phyloP scores from a whole-genome alignment of 1,140 invertebrate species.

The Bombus soroeensis region DNA sequence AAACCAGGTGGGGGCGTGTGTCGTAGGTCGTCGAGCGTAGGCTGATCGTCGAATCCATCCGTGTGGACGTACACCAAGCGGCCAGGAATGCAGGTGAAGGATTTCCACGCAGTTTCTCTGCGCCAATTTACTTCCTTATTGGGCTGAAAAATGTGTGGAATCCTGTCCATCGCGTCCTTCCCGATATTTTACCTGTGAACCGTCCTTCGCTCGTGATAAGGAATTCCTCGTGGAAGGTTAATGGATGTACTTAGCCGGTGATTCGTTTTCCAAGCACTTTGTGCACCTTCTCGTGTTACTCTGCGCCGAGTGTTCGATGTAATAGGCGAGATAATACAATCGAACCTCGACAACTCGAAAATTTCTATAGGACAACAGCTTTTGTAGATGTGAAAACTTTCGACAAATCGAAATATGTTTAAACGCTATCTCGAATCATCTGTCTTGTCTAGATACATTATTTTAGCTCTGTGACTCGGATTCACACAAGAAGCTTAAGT shows the following conservation, averaged over 20 bases:
- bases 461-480: too few relatives aligned
- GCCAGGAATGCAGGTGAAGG: conserved; percentile 48
- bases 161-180: conserved; percentile 35
- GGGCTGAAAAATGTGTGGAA: conserved; percentile 15
- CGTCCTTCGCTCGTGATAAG: conserved; percentile 47
- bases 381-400: too few relatives aligned
- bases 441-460: too few relatives aligned
- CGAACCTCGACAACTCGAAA: too few relatives aligned
- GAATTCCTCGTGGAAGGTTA: conserved; percentile 29
- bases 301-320: not conserved
- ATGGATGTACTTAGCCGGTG: conserved; percentile 8
- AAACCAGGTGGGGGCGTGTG: conserved; percentile 44
- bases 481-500: too few relatives aligned
- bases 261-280: not conserved
- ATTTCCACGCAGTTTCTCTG: conserved; percentile 7
- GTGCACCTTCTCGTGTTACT: not conserved
- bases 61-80: not conserved
- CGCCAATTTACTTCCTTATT: conserved; percentile 42
- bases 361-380: too few relatives aligned
- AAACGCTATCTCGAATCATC: too few relatives aligned
- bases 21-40: conserved; percentile 45
- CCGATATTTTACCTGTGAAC: conserved; percentile 18
- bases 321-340: conserved; percentile 9
- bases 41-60: not conserved
- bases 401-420: too few relatives aligned